Percentiles rank a stretch among this genome's conserved stretches.
These are phyloP conservation scores for Conus ventricosus DNA, from an alignment of 1,140 invertebrate species.

Conservation along the genomic window DNA sequence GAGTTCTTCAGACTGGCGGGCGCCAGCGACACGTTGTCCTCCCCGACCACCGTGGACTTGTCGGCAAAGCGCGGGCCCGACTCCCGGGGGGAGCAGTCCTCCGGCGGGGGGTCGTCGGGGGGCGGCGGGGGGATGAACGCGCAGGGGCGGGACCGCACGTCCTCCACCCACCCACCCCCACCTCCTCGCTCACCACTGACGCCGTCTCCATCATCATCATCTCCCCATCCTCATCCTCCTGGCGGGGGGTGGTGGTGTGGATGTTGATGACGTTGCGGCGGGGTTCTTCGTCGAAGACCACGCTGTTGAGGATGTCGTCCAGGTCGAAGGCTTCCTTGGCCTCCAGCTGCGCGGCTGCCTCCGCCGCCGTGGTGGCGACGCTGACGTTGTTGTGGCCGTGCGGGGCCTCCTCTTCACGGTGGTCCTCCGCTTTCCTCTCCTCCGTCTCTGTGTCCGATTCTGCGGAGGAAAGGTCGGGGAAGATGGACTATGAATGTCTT, in stretches of 20 bases:
- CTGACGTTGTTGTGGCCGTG: not conserved
- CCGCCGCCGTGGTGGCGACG: not conserved
- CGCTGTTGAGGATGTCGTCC: constrained; percentile 42
- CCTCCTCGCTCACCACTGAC: constrained; percentile 57
- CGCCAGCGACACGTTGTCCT: constrained; percentile 59
- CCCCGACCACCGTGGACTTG: constrained; percentile 49
- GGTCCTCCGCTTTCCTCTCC: not conserved
- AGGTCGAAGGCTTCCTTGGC: constrained; percentile 22
- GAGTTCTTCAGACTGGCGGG: constrained; percentile 61
- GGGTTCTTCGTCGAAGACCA: constrained; percentile 36
- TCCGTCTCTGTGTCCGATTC: not conserved
- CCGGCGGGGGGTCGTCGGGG: constrained; percentile 62
- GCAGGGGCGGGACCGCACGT: constrained; percentile 50
- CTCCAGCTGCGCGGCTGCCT: not conserved
- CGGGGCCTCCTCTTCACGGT: not conserved
- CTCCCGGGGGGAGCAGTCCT: constrained; percentile 53
- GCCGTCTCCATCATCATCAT: constrained; percentile 61
- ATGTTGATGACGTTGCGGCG: not conserved
- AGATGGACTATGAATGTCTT: too few species aligned
- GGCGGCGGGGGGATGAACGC: constrained; percentile 66
- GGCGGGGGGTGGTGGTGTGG: not conserved
- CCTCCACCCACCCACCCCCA: constrained; percentile 4
- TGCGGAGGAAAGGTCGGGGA: not conserved
- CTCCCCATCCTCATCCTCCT: not conserved
- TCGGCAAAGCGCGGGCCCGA: constrained; percentile 46